Conservation (phyloP, 1,140 invertebrate genomes). For the Lordiphosa stackelbergi region DNA sequence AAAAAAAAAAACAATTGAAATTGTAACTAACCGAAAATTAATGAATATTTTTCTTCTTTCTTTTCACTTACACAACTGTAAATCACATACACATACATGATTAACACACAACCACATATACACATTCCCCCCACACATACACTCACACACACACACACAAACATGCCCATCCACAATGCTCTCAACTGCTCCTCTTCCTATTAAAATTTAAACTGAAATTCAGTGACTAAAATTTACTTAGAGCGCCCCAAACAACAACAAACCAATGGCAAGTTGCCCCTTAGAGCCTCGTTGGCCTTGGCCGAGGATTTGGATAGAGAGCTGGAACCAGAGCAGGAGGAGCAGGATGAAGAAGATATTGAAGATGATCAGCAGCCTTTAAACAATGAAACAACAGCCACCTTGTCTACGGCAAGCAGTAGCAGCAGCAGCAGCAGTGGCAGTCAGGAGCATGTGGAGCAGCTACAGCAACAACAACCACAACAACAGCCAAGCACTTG, state of each 20-base stretch:
- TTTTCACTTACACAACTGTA: conserved; percentile 49
- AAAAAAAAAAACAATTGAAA: neutral
- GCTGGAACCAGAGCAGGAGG: conserved; percentile 29
- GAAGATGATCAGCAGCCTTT: conserved; percentile 68
- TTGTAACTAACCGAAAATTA: conserved; percentile 58
- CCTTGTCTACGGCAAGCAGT: conserved; percentile 47
- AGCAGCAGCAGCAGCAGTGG: conserved; percentile 31
- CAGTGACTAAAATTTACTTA: conserved; percentile 72
- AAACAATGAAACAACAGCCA: conserved; percentile 62
- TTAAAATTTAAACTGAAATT: conserved; percentile 35
- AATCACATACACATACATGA: conserved; percentile 38
- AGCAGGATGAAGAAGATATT: conserved; percentile 54
- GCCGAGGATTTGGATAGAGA: conserved; percentile 63
- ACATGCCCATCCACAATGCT: conserved; percentile 31
- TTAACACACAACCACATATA: conserved; percentile 19
- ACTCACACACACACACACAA: conserved; percentile 5
- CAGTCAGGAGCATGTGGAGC: conserved; percentile 41
- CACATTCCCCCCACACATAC: conserved; percentile 27
- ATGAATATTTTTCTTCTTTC: conserved; percentile 67
- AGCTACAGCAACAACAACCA: conserved; percentile 38
- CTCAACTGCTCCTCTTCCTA: conserved; percentile 25
- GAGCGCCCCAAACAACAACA: conserved; percentile 40
- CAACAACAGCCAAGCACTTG: conserved; percentile 45
- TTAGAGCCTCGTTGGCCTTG: conserved; percentile 51
- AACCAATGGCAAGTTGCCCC: conserved; percentile 44